Evolutionary conservation across 1,140 invertebrate species (phyloP).

Genomic region (Scylla paramamosain): DNA sequence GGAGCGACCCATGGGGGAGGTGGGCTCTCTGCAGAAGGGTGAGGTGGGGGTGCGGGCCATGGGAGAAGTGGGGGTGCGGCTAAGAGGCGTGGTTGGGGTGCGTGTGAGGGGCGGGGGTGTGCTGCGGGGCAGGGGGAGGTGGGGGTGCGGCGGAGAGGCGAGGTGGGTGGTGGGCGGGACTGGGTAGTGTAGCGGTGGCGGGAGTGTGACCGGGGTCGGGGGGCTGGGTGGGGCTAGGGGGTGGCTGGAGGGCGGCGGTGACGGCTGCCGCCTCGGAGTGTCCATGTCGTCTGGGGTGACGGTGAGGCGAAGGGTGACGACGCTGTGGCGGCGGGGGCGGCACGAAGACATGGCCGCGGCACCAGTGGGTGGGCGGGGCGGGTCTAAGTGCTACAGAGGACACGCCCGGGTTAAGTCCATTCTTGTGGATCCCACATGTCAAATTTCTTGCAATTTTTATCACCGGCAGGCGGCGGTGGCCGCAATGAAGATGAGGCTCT

Average conservation of each 20-base stretch:
- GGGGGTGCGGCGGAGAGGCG: conserved; percentile 56
- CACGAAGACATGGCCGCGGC: conserved; percentile 62
- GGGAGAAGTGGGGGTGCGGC: conserved; percentile 65
- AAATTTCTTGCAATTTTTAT: neutral
- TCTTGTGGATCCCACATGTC: neutral
- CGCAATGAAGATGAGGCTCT: neutral
- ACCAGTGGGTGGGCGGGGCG: neutral
- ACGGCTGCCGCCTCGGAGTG: neutral
- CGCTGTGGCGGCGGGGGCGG: conserved; percentile 68
- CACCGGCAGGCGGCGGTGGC: neutral
- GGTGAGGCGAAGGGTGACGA: conserved; percentile 65
- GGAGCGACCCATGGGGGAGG: conserved; percentile 62
- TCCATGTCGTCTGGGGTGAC: conserved; percentile 54
- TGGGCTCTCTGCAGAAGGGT: conserved; percentile 59
- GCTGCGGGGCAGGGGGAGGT: conserved; percentile 52
- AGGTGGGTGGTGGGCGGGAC: conserved; percentile 47
- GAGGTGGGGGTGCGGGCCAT: conserved; percentile 65
- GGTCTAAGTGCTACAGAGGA: neutral
- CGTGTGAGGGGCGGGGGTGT: conserved; percentile 56
- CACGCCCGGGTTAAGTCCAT: neutral
- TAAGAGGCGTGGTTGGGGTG: conserved; percentile 59
- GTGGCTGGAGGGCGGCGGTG: conserved; percentile 27
- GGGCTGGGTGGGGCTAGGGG: conserved; percentile 62
- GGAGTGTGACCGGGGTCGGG: conserved; percentile 66
- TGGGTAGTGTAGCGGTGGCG: conserved; percentile 63